phyloP scores from a whole-genome alignment of 2,888 invertebrate species.

The Holacanthella duospinosa region DNA sequence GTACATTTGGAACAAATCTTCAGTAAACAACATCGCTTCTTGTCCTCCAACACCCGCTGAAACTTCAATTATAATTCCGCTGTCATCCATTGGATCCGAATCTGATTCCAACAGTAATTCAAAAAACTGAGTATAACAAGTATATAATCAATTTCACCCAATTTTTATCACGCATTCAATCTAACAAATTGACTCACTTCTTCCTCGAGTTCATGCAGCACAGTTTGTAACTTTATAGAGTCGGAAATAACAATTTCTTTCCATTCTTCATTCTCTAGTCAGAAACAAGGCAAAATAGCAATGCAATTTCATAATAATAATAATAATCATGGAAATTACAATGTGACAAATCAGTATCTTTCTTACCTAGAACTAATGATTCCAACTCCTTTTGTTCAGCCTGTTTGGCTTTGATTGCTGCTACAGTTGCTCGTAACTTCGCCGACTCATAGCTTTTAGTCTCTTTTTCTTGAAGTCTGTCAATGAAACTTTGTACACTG shows the following conservation, averaged over 20 bases:
- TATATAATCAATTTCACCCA: no score
- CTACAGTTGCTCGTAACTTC: not conserved
- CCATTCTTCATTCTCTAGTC: no score
- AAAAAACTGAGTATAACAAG: no score
- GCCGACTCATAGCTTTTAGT: not conserved
- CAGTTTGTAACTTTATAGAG: no score
- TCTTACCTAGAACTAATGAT: conserved; percentile 14
- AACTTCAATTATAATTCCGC: conserved; percentile 63
- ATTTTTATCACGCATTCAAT: no score
- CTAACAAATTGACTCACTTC: no score
- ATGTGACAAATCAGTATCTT: no score
- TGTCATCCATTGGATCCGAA: conserved; percentile 46
- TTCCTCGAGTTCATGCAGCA: not conserved
- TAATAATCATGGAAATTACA: no score
- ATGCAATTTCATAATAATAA: no score
- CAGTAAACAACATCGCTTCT: conserved; percentile 91
- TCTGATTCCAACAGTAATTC: conserved; percentile 12
- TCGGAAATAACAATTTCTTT: not conserved
- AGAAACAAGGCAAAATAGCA: no score
- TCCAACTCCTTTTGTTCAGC: conserved; percentile 19
- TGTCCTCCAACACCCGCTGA: conserved; percentile 89
- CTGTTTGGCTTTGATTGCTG: conserved; percentile 15
- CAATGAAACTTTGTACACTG: not conserved
- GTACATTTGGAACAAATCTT: conserved; percentile 79
- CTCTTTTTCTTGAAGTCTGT: not conserved